Conservation (phyloP, 2,113 vertebrate species). For the Okapia johnstoni region DNA sequence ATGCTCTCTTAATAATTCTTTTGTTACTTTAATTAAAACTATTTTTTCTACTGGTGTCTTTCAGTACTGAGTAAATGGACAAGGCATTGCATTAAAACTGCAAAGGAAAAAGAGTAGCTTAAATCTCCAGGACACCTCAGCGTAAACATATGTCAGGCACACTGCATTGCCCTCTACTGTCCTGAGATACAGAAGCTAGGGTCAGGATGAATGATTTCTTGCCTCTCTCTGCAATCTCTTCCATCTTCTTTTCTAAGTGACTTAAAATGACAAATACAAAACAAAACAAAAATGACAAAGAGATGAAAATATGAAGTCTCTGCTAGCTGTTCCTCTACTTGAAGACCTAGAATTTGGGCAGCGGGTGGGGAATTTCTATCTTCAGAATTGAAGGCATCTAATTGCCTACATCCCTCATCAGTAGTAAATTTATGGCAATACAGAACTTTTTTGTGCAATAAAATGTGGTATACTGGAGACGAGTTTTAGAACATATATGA, state of each 20-base stretch:
- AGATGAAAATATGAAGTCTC: neutral
- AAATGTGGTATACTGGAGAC: neutral
- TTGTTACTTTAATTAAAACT: conserved; percentile 37
- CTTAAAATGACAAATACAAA: neutral
- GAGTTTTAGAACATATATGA: neutral
- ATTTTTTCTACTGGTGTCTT: neutral
- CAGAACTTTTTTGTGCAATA: neutral
- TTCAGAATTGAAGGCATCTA: neutral
- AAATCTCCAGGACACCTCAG: neutral
- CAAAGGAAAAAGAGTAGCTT: neutral
- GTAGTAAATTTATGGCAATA: neutral
- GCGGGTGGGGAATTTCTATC: neutral
- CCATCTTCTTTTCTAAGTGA: neutral
- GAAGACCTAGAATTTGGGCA: neutral
- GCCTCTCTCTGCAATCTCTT: neutral
- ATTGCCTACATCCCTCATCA: neutral
- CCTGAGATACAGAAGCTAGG: neutral
- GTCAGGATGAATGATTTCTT: neutral
- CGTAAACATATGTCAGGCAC: neutral
- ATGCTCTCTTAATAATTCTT: neutral
- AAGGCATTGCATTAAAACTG: neutral
- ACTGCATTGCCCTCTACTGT: neutral
- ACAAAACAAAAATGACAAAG: neutral
- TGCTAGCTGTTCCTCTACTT: neutral
- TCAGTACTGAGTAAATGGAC: neutral